Evolutionary conservation across 92 coral and sea anemone species (phyloP).

Genomic region (Pocillopora meandrina): DNA sequence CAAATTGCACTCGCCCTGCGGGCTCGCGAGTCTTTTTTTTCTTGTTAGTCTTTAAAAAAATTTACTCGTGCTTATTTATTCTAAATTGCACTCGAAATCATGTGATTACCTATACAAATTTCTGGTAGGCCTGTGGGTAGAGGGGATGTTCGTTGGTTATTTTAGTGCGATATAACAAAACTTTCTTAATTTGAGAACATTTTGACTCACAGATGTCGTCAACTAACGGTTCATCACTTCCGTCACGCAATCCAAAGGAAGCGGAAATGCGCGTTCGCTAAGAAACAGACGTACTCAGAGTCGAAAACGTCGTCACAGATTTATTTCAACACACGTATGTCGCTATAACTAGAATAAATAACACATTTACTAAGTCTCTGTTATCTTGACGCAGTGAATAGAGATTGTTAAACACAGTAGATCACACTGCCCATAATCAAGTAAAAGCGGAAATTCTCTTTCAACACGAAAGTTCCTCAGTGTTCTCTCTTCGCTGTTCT

Average conservation of each 20-base stretch:
- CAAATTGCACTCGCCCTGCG: no score
- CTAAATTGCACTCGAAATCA: no score
- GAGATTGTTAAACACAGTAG: not conserved
- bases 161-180: no score
- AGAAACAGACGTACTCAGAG: not conserved
- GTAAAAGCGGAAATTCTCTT: not conserved
- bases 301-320: not conserved
- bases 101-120: no score
- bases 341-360: not conserved
- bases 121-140: no score
- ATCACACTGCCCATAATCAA: not conserved
- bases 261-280: not conserved
- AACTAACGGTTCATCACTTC: not conserved
- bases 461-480: no score
- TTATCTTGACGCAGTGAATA: not conserved
- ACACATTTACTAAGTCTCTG: not conserved
- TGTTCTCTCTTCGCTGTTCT: no score
- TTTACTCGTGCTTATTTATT: no score
- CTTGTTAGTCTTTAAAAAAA: no score
- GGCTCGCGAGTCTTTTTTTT: no score
- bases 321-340: not conserved
- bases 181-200: no score
- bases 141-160: no score
- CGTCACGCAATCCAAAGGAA: not conserved
- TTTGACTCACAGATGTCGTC: not conserved